Evolutionary conservation across 2,888 invertebrate species (phyloP).

Genomic region (Brachypalpus laphriformis): DNA sequence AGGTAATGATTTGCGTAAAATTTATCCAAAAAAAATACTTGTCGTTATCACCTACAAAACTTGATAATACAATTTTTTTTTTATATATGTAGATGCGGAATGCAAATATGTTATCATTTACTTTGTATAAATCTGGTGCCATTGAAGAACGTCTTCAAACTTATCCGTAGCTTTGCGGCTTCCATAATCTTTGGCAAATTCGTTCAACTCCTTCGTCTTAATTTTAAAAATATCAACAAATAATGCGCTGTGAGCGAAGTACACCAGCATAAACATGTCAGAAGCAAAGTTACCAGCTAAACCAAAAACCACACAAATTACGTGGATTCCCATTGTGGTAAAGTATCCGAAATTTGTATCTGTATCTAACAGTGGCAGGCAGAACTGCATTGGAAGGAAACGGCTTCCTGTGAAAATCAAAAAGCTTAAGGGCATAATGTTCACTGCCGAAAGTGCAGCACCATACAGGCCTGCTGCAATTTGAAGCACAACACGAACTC

Average conservation of each 20-base stretch:
- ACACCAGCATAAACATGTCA: slow-evolving; percentile 63
- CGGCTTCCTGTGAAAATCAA: slow-evolving; percentile 32
- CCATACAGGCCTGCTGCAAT: slow-evolving; percentile 38
- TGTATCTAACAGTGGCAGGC: slow-evolving; percentile 66
- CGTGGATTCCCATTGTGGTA: slow-evolving; percentile 58
- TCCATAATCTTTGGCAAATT: background rate
- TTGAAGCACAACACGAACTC: slow-evolving; percentile 27
- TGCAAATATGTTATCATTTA: background rate
- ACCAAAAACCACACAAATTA: slow-evolving; percentile 55
- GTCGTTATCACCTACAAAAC: slow-evolving; percentile 2
- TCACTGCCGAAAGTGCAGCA: background rate
- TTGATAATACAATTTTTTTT: background rate
- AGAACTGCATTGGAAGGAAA: slow-evolving; percentile 62
- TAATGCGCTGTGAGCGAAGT: slow-evolving; percentile 50
- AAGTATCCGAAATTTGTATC: slow-evolving; percentile 60
- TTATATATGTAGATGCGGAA: background rate
- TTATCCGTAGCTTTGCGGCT: background rate
- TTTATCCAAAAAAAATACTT: slow-evolving; percentile 38
- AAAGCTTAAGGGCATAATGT: slow-evolving; percentile 42
- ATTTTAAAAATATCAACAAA: slow-evolving; percentile 63
- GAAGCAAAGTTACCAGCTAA: slow-evolving; percentile 71
- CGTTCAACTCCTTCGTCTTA: slow-evolving; percentile 60
- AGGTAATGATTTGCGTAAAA: slow-evolving; percentile 57
- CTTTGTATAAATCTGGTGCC: slow-evolving; percentile 71
- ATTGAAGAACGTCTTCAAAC: slow-evolving; percentile 56